A percentile compares a stretch with the other conserved stretches of the same genome.
Conservation (phyloP, 2,113 vertebrate species). For the Pterophyllum scalare region DNA sequence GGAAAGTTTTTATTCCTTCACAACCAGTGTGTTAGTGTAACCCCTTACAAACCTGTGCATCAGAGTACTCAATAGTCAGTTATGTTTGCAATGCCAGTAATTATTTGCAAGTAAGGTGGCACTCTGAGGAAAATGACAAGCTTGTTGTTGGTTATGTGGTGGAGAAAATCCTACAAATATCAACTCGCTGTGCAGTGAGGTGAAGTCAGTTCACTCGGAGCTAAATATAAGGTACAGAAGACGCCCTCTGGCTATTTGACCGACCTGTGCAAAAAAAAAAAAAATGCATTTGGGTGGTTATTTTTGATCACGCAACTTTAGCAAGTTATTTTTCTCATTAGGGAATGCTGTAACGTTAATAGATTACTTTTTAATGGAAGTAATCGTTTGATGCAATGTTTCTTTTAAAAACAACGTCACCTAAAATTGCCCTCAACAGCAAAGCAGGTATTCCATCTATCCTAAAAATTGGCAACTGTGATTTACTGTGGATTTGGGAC, state of each 20-base stretch:
- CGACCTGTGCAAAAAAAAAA: not conserved
- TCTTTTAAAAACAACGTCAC: not conserved
- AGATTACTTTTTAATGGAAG: not conserved
- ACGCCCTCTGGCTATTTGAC: not conserved
- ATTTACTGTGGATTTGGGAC: constrained; percentile 5
- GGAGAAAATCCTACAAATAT: not conserved
- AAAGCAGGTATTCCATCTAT: not conserved
- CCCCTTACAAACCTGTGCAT: not conserved
- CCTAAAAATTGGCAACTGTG: not conserved
- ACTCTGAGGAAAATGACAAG: not conserved
- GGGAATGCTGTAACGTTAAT: not conserved
- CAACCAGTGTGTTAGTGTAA: not conserved
- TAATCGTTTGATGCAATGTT: not conserved
- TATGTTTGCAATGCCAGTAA: not conserved
- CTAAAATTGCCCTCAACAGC: not conserved
- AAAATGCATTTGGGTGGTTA: not conserved
- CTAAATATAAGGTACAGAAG: not conserved
- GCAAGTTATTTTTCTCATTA: not conserved
- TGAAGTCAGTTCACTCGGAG: not conserved
- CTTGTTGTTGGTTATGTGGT: not conserved
- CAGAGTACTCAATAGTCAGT: not conserved
- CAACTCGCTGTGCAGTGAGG: not conserved
- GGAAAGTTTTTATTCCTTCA: not conserved
- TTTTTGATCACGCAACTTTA: not conserved
- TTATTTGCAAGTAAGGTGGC: constrained; percentile 11